These are phyloP conservation scores for Plestiodon gilberti DNA, from an alignment of 2,113 vertebrate species.

Conservation along the genomic window DNA sequence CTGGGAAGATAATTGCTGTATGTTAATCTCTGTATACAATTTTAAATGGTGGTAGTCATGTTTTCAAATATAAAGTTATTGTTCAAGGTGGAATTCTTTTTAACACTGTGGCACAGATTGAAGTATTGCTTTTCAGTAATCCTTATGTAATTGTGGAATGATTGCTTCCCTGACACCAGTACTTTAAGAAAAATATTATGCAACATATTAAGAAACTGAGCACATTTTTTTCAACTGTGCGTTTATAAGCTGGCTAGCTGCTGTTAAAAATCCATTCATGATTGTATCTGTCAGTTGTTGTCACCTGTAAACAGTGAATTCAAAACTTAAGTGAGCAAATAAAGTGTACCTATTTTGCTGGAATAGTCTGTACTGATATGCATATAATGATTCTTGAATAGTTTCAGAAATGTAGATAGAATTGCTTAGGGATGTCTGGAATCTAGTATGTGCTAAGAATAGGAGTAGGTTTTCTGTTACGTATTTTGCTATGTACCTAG, in stretches of 20 bases:
- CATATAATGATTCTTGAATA: background rate
- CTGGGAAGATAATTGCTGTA: background rate
- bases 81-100: background rate
- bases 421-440: background rate
- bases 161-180: background rate
- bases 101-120: background rate
- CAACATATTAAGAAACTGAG: background rate
- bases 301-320: background rate
- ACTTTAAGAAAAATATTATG: background rate
- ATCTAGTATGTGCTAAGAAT: background rate
- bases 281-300: background rate
- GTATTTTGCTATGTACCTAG: background rate
- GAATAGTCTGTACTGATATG: background rate
- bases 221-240: rapidly evolving
- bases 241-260: constrained; percentile 22
- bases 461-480: background rate
- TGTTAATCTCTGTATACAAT: background rate
- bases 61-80: background rate
- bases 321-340: rapidly evolving
- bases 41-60: constrained; percentile 2
- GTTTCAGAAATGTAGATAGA: background rate
- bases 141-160: background rate
- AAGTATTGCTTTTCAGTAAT: background rate
- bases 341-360: background rate
- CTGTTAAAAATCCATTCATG: constrained; percentile 17